Evolutionary conservation across 1,140 invertebrate genomes (phyloP), one percentile per base, ranked within the genome.

Genomic region (Holotrichia oblita): DNA sequence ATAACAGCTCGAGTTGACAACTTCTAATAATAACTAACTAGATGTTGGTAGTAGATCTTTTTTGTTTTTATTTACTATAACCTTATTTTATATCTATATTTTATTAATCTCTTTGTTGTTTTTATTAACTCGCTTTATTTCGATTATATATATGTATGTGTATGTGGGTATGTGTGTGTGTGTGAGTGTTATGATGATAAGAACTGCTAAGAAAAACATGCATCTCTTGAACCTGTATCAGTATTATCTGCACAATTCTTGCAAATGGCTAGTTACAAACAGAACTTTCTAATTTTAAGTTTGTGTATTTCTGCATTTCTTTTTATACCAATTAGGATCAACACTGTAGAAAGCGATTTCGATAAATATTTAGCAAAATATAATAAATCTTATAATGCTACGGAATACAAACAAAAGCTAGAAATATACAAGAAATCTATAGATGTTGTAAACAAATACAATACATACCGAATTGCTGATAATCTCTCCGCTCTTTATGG

Each of bases 401-500:
- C 83, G 0, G 91, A 92, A 84, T 93, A 92, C 81, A 83, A 89
- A 76, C 85, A 85, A 34, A 89, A 92, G 86, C 90, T 92, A 80
- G 81, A 89, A 76, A 89, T 89, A 79, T 95, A 94, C 87, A 89
- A 92, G 93, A 87, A 87, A 81, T 91, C 92, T 17, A 84, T 93
- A 27, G 82, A 86, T 41, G 88, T 88, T 79, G 93, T 94, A 78
- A 88, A 92, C 40, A 83, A 83, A 77, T 85, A 94, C 77, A 95
- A 95, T 81, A 83, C 85, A 69, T 84, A 88, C 73, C 87, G 91
- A 40, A 88, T 84, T 3, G 88, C 89, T 20, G 17, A 44, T 55
- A 85, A 89, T 20, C 85, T 88, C n/a, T 88, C 90, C 82, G 93
- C 93, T 0, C 83, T 88, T 24, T 95, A 93, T 87, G 94, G 94